phyloP scores from a whole-genome alignment of 2,113 vertebrate species.

The Cryptotis parvus region DNA sequence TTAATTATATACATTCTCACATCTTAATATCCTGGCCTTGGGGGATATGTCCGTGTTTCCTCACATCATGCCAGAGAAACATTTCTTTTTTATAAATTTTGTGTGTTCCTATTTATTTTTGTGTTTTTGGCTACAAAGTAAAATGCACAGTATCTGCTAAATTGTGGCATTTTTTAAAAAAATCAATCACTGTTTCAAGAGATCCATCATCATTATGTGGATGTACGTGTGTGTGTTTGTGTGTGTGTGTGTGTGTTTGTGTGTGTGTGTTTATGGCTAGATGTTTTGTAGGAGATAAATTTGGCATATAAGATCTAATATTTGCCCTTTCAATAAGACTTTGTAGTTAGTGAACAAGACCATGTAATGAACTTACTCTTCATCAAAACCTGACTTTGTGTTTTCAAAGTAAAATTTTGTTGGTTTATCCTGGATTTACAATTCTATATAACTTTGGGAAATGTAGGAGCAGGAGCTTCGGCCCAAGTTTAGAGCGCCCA shows the following conservation, averaged over 20 bases:
- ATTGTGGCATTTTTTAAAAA: too few species aligned
- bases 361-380: not conserved
- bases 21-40: not conserved
- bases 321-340: not conserved
- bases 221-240: too few species aligned
- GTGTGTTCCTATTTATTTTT: too few species aligned
- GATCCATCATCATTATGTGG: not conserved
- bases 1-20: not conserved
- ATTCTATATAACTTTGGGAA: too few species aligned
- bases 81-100: not conserved
- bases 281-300: not conserved
- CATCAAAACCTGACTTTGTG: not conserved
- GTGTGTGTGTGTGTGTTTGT: not conserved
- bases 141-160: too few species aligned
- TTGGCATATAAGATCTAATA: not conserved
- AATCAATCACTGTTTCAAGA: too few species aligned
- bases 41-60: slow-evolving; percentile 9
- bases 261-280: not conserved
- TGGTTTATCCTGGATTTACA: too few species aligned
- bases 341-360: not conserved
- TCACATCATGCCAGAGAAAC: not conserved
- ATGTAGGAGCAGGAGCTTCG: too few species aligned
- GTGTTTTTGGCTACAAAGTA: too few species aligned
- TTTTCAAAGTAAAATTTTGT: too few species aligned
- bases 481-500: too few species aligned